Evolutionary conservation across 2,888 invertebrate species (phyloP).

Genomic region (Apotomis capreana): DNA sequence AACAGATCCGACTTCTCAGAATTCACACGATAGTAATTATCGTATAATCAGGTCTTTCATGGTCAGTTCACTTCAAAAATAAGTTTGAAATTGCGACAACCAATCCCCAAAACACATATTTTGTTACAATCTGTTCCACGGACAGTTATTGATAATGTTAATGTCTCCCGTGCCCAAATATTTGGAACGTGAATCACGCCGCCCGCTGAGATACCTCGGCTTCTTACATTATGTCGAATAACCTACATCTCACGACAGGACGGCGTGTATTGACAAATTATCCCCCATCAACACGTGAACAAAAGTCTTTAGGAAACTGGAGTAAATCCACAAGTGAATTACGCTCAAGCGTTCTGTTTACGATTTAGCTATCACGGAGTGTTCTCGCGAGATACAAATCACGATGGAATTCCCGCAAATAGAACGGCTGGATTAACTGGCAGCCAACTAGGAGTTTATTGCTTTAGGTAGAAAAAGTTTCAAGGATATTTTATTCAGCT

Average conservation of each 20-base stretch:
- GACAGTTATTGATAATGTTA: constrained; percentile 33
- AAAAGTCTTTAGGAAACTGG: constrained; percentile 1
- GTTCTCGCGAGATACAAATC: constrained; percentile 17
- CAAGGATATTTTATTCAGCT: constrained; percentile 22
- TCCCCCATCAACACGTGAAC: not conserved
- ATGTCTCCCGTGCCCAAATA: constrained; percentile 27
- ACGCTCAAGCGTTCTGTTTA: constrained; percentile 25
- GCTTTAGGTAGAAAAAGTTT: constrained; percentile 20
- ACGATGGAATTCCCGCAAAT: constrained; percentile 24
- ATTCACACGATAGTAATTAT: not conserved
- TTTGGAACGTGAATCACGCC: constrained; percentile 37
- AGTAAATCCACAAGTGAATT: constrained; percentile 11
- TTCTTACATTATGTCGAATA: constrained; percentile 27
- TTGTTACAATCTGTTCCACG: constrained; percentile 18
- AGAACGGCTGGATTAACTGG: constrained; percentile 33
- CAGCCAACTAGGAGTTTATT: constrained; percentile 28
- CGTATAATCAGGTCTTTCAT: constrained; percentile 2
- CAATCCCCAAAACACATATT: constrained; percentile 10
- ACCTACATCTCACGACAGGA: constrained; percentile 18
- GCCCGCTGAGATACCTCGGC: constrained; percentile 18
- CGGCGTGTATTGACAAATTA: constrained; percentile 8
- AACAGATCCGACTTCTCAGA: constrained; percentile 19
- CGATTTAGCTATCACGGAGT: constrained; percentile 11
- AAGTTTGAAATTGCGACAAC: not conserved
- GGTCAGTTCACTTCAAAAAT: not conserved